phyloP scores from a whole-genome alignment of 2,797 vertebrate genomes.

The Chromobotia macracanthus region DNA sequence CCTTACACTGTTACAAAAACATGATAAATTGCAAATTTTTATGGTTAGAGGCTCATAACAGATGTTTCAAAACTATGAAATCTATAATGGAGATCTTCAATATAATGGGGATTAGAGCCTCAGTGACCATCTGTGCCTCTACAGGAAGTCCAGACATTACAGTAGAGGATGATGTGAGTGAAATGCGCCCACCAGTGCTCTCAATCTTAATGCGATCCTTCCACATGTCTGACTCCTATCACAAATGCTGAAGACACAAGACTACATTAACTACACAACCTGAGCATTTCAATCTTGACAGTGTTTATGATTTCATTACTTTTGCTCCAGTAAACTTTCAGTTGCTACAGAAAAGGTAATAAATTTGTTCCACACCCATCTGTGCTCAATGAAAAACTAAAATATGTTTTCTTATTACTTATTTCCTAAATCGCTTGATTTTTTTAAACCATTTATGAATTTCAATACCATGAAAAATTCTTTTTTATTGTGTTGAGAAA shows the following conservation, averaged over 20 bases:
- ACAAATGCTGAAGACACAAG: constrained; percentile 2
- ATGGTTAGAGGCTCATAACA: constrained; percentile 16
- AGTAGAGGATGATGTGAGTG: not conserved
- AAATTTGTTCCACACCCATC: not conserved
- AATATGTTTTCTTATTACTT: constrained; percentile 9
- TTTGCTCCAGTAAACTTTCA: constrained; percentile 31
- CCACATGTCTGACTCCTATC: constrained; percentile 23
- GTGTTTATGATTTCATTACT: constrained; percentile 41
- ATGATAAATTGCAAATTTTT: constrained; percentile 18
- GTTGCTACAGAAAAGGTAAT: constrained; percentile 26
- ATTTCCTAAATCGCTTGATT: not conserved
- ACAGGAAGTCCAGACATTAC: constrained; percentile 14
- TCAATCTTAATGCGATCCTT: constrained; percentile 24
- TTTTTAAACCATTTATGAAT: constrained; percentile 2
- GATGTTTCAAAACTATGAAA: constrained; percentile 32
- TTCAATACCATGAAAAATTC: not conserved
- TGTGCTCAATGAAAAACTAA: constrained; percentile 21
- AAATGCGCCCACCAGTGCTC: constrained; percentile 24
- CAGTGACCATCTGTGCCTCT: constrained; percentile 45
- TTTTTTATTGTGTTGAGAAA: constrained; percentile 19
- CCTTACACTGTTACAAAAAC: not conserved
- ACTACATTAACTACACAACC: constrained; percentile 13
- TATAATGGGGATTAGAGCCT: not conserved
- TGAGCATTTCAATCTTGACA: constrained; percentile 24
- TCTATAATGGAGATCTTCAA: constrained; percentile 7